Evolutionary conservation across 2,888 invertebrate species (phyloP), one percentile per base, ranked within the genome.

Genomic region (Meandrusa payeni): DNA sequence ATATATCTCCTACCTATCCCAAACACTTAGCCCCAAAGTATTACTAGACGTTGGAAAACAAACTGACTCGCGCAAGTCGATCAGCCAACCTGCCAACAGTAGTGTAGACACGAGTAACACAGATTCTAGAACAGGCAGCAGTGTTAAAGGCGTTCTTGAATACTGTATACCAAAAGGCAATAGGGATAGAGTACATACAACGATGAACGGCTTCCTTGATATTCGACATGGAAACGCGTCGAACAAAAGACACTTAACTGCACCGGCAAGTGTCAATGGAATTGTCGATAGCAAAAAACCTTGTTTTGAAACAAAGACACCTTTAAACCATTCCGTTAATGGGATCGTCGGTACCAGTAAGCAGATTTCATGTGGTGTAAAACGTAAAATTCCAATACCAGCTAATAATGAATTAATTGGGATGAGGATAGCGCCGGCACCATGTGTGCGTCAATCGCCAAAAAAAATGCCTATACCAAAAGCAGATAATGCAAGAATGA

Each of bases 1-100:
- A 56, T 88, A 88, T 59, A 87, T 88, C 50, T 82, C 86, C 27
- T 87, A 83, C 57, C 63, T 88, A 52, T 85, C 88, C 34, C 79
- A 87, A 55, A 88, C 87, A 36, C 74, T 88, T 45, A 86, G 76
- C 53, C 86, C 87, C 19, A 86, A 85, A 66, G 83, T 86, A 46
- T 66, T 87, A 45, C 71, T 82, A 57, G 86, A 87, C 46, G 80
- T 80, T 46, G 69, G 71, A 19, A 83, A 81, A 54, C 79, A 77
- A 64, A 59, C 64, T 20, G 75, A 79, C 40, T 51, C 60, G 29
- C 51, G 56, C 33, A 47, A 47, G 28, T 27, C 46, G 3, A 40
- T 45, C 9, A 60, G 57, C 39, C 71, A 68, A 54, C 51, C 66
- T 2, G 47, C 52, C 11, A 57, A 61, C 22, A 47, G 57, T 20